Percentiles rank a stretch among this genome's conserved stretches.
Conservation (phyloP, 1,140 invertebrate genomes). For the Musca vetustissima region DNA sequence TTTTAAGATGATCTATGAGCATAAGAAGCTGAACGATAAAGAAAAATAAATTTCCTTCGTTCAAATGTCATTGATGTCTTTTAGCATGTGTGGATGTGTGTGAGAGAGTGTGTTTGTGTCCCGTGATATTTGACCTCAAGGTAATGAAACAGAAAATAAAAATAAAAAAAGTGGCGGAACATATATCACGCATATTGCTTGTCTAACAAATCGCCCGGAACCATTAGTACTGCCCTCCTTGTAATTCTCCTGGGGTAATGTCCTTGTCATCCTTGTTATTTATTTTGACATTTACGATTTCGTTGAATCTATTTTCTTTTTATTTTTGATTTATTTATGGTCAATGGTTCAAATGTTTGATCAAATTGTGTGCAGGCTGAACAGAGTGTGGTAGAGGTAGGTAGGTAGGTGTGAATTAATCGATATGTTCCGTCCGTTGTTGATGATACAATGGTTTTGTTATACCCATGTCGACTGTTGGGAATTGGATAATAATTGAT, state of each 20-base stretch:
- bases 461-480: no score
- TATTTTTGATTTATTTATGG: constrained; percentile 6
- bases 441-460: not conserved
- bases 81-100: constrained; percentile 9
- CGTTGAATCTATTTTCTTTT: constrained; percentile 2
- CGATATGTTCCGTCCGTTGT: not conserved
- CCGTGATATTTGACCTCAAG: constrained; percentile 4
- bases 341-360: not conserved
- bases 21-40: not conserved
- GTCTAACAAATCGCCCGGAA: constrained; percentile 25
- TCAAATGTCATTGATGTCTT: no score
- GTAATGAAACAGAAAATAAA: not conserved
- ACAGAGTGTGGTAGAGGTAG: not conserved
- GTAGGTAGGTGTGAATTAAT: constrained; percentile 11
- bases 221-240: no score
- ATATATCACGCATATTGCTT: constrained; percentile 28
- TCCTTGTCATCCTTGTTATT: constrained; percentile 25
- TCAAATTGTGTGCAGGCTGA: not conserved
- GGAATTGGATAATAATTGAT: constrained; percentile 15
- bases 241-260: constrained; percentile 5
- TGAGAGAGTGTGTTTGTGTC: constrained; percentile 9
- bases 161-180: no score
- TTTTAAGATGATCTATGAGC: constrained; percentile 20
- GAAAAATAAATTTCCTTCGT: constrained; percentile 4
- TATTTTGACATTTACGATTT: constrained; percentile 29